These are phyloP conservation scores for Calyptomena viridis DNA, from an alignment of 2,113 vertebrate genomes.

Conservation along the genomic window DNA sequence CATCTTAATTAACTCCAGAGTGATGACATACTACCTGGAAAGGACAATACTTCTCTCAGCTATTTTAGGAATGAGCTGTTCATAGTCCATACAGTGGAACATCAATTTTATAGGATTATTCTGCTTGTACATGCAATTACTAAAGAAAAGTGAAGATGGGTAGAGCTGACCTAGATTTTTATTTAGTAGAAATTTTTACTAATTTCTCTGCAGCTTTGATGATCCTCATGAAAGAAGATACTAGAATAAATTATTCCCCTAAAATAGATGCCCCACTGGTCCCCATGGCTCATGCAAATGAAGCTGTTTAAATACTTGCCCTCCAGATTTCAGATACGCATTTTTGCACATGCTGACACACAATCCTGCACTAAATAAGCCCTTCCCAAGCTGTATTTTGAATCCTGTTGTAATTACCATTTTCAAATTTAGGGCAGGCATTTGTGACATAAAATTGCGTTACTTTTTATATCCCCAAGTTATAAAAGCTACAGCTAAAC, in stretches of 20 bases:
- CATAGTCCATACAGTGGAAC: neutral
- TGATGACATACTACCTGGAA: neutral
- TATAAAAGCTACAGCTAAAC: conserved; percentile 38
- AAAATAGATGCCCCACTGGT: conserved; percentile 11
- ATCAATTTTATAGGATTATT: conserved; percentile 46
- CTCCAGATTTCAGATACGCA: neutral
- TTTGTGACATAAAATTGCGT: conserved; percentile 6
- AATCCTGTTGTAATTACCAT: conserved; percentile 19
- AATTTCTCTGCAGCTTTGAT: conserved; percentile 57
- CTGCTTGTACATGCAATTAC: conserved; percentile 50
- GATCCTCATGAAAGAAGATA: conserved; percentile 29
- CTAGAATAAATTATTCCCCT: conserved; percentile 53
- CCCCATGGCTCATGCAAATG: neutral
- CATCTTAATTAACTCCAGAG: neutral
- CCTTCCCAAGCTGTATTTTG: neutral
- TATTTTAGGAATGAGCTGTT: neutral
- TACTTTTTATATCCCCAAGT: neutral
- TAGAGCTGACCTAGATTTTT: conserved; percentile 62
- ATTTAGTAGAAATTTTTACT: conserved; percentile 46
- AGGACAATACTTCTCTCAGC: neutral
- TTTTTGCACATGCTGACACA: neutral
- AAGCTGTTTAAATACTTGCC: neutral
- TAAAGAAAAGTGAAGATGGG: neutral
- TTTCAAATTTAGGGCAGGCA: conserved; percentile 41
- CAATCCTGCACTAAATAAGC: neutral